These are phyloP conservation scores for Plutella xylostella DNA, from an alignment of 2,888 invertebrate species.

Conservation along the genomic window DNA sequence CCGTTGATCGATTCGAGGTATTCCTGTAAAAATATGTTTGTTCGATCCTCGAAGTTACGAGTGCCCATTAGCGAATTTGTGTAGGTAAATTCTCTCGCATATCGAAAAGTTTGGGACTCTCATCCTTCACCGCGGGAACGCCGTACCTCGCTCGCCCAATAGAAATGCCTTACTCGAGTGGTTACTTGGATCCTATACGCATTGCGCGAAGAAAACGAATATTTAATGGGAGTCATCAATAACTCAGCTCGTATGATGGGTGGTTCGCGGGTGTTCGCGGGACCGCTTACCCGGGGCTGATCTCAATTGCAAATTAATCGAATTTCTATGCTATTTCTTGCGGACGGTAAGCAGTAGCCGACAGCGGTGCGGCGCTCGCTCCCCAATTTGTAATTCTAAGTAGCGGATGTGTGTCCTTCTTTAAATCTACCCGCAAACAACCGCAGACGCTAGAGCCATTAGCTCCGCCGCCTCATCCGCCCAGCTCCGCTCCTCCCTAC, in stretches of 20 bases:
- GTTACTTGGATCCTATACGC: constrained; percentile 37
- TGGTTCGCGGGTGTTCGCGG: constrained; percentile 38
- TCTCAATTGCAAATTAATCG: constrained; percentile 67
- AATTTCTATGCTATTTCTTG: constrained; percentile 46
- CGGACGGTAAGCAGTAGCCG: constrained; percentile 20
- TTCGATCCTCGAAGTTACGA: constrained; percentile 6
- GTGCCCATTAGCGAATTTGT: constrained; percentile 25
- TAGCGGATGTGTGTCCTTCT: constrained; percentile 33
- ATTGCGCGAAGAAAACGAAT: constrained; percentile 51
- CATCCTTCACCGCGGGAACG: constrained; percentile 40
- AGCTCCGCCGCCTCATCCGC: constrained; percentile 24
- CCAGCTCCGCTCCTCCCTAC: too few species aligned
- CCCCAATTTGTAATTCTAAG: constrained; percentile 51
- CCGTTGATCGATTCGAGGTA: not conserved
- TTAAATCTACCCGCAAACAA: constrained; percentile 27
- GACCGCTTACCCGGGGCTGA: constrained; percentile 50
- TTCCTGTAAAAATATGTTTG: constrained; percentile 2
- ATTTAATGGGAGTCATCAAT: constrained; percentile 69
- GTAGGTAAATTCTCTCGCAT: constrained; percentile 25
- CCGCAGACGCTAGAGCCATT: constrained; percentile 17
- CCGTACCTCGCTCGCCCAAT: constrained; percentile 53
- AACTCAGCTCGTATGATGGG: constrained; percentile 26
- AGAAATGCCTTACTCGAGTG: constrained; percentile 61
- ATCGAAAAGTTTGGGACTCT: constrained; percentile 28
- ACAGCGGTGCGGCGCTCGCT: constrained; percentile 8